A percentile compares a stretch with the other conserved stretches of the same genome.
Conservation (phyloP, 2,113 vertebrate species). For the Tachysurus vachellii region DNA sequence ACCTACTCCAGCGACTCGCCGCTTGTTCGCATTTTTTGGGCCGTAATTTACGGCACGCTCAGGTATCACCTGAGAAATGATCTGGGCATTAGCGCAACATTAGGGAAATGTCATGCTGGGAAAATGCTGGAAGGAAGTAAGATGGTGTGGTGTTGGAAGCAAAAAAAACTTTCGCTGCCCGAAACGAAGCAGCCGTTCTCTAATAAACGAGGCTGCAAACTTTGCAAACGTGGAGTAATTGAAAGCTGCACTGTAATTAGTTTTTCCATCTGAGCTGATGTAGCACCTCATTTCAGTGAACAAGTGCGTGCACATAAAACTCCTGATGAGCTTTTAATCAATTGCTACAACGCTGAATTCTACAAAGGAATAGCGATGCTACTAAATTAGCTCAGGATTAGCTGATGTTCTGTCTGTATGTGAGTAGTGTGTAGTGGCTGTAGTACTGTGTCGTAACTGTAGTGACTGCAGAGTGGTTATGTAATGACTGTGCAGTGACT, state of each 20-base stretch:
- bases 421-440: no score
- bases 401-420: background rate
- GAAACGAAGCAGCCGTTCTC: constrained; percentile 6
- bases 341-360: background rate
- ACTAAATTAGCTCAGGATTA: background rate
- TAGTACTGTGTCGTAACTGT: no score
- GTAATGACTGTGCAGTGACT: no score
- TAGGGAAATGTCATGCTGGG: constrained; percentile 39
- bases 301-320: background rate
- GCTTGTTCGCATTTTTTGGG: constrained; percentile 20
- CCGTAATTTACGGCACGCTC: constrained; percentile 6
- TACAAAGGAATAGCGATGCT: background rate
- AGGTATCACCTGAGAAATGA: constrained; percentile 39
- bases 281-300: constrained; percentile 16
- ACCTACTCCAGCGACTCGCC: constrained; percentile 20
- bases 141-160: background rate
- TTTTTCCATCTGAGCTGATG: constrained; percentile 30
- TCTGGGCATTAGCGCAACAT: constrained; percentile 32
- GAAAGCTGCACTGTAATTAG: constrained; percentile 13
- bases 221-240: constrained; percentile 24
- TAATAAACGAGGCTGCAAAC: constrained; percentile 29
- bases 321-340: constrained; percentile 15
- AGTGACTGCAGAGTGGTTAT: no score
- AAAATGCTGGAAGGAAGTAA: constrained; percentile 34
- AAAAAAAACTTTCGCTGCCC: constrained; percentile 6